These are phyloP conservation scores for Periophthalmus modestus DNA, from an alignment of 2,113 vertebrate species.

Conservation along the genomic window DNA sequence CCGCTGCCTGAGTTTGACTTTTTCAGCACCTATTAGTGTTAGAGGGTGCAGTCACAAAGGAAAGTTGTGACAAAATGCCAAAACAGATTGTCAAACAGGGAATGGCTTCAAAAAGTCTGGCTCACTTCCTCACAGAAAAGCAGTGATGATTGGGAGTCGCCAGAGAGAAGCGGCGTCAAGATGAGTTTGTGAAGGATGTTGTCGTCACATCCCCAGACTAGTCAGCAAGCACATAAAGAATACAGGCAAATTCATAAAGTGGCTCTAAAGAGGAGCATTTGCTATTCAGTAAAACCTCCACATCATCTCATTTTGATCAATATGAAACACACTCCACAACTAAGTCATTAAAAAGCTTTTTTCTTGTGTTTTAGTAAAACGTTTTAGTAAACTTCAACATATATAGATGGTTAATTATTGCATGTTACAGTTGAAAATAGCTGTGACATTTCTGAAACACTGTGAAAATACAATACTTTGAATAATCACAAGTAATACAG, in stretches of 20 bases:
- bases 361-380: no score
- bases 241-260: neutral
- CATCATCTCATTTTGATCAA: no score
- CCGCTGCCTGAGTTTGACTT: conserved; percentile 46
- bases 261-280: neutral
- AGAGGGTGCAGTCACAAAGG: conserved; percentile 44
- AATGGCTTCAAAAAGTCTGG: conserved; percentile 28
- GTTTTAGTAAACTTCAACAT: no score
- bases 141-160: conserved; percentile 44
- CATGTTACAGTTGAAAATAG: no score
- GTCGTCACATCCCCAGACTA: conserved; percentile 17
- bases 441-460: no score
- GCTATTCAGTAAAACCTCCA: no score
- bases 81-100: conserved; percentile 63
- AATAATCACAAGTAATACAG: no score
- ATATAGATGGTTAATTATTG: no score
- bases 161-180: conserved; percentile 51
- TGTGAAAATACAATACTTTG: no score
- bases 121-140: conserved; percentile 40
- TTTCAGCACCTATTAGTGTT: conserved; percentile 71
- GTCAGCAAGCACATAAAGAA: neutral
- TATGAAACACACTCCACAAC: no score
- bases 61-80: conserved; percentile 66
- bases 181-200: conserved; percentile 42
- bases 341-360: no score